Conservation (phyloP, 2,113 vertebrate genomes). For the Tylochromis polylepis region DNA sequence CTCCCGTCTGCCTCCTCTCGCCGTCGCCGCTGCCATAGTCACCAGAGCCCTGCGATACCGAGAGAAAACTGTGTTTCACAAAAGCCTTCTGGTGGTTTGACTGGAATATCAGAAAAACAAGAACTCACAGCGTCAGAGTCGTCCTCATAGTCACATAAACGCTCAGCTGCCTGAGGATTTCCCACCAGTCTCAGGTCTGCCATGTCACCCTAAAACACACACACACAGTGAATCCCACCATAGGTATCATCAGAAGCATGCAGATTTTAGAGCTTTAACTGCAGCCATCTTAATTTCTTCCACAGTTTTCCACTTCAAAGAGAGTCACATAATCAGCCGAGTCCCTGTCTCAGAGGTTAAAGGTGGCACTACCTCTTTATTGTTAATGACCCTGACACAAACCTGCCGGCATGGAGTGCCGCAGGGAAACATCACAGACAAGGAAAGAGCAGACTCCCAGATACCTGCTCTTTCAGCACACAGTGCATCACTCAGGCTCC, state of each 20-base stretch:
- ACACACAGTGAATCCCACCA: not conserved
- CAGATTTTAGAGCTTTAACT: not conserved
- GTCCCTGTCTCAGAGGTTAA: not conserved
- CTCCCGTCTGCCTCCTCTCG: not conserved
- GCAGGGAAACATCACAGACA: not conserved
- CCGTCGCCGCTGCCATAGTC: slow-evolving; percentile 81
- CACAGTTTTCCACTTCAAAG: not conserved
- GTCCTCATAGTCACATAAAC: slow-evolving; percentile 82
- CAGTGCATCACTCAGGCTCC: not conserved
- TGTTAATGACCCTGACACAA: not conserved
- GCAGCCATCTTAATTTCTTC: not conserved
- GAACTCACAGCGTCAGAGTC: slow-evolving; percentile 77
- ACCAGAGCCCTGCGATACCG: slow-evolving; percentile 74
- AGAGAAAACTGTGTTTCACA: not conserved
- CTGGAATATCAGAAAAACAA: not conserved
- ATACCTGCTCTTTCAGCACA: slow-evolving; percentile 11
- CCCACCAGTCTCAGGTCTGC: slow-evolving; percentile 76
- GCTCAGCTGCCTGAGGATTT: slow-evolving; percentile 75
- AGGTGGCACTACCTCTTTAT: not conserved
- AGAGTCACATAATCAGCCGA: not conserved
- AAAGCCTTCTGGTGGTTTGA: not conserved
- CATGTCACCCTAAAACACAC: slow-evolving; percentile 78
- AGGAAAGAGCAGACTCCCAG: not conserved
- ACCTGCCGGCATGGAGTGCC: not conserved
- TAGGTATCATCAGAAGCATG: not conserved